Evolutionary conservation across 2,797 vertebrate species (phyloP), one percentile per base, ranked within the genome.

Genomic region (Darevskia nairensis): DNA sequence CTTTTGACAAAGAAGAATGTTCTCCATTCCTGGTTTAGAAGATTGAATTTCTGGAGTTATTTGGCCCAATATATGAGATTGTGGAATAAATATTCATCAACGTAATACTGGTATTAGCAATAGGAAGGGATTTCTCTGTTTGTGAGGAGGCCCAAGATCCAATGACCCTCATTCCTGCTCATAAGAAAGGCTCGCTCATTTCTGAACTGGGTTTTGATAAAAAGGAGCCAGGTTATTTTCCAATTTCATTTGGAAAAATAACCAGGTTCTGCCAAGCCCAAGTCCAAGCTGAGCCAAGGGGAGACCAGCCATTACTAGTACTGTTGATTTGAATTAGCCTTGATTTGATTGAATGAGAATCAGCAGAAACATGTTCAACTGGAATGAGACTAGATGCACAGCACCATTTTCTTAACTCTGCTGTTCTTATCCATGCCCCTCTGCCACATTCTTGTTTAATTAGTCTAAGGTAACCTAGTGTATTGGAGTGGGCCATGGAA

Each of bases 301-400:
- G 35, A 81, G 9, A 27, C 39, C 46, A 69, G 11, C 21, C 27
- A 74, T 41, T 41, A 64, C 21, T 74, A 44, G 23, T 44, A 64
- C 13, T 76, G 55, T 29, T 59, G 39, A 50, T 81, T 77, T 88
- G 89, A 90, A 82, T 35, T 41, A 4, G 8, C 55, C 79, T 29
- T 59, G 39, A 50, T 81, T 77, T 88, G 89, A 90, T 79, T 0
- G 1, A 88, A 82, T 2, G 0, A 17, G 93, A 92, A 92, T 88
- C 81, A 91, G 75, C 89, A 90, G 91, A 75, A 82, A 1, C 93
- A 85, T 93, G 87, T 92, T 88, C 89, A 80, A 64, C 88, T 91
- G 29, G 55, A 77, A 66, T 68, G 39, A 2, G 29, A 77, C 64
- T 66, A 21, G 66, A 41, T 80, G 46, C 32, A 71, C 1, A 39